Evolutionary conservation across 2,113 vertebrate genomes (phyloP), one percentile per base, ranked within the genome.

Genomic region (Sylvietta virens): DNA sequence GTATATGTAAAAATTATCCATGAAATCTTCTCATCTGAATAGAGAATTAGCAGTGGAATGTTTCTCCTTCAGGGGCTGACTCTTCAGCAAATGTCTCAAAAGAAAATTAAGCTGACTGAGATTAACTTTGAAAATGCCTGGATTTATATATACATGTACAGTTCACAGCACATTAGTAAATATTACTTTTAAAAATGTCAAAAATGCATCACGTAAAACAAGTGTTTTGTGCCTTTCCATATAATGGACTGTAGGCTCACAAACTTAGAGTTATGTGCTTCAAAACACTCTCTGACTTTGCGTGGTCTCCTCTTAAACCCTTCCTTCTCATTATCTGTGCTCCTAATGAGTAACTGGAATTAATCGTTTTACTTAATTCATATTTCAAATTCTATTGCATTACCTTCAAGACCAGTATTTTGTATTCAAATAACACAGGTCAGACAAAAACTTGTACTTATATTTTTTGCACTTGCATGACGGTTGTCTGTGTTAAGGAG

Each of bases 41-140:
- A 65, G 42, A 92, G 90, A 96, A 88, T 51, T 92, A 97, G 88
- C 26, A 91, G 37, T 40, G 50, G 58, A 95, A 85, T 56, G 11
- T 65, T 95, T 64, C 67, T 88, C 54, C 93, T 95, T 80, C 88
- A 90, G 51, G 70, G 35, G 57, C 65, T 86, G 74, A 79, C 58
- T 95, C 57, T 78, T 78, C 56, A 84, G 60, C 40, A 94, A 94
- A 88, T 58, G 54, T 65, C 51, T 93, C 85, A 51, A 72, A 71
- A 93, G 81, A 91, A 89, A 50, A 98, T 95, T 87, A 97, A 84
- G 33, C 30, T 86, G 84, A 87, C 61, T 85, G 71, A 95, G 60
- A 74, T 88, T 93, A 92, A 72, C 22, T 94, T 90, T 84, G 31
- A 79, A 88, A 97, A 90, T 54, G 37, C 35, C 72, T 86, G 33